Conservation (phyloP, 2,797 vertebrate species). For the Apogon talboti region DNA sequence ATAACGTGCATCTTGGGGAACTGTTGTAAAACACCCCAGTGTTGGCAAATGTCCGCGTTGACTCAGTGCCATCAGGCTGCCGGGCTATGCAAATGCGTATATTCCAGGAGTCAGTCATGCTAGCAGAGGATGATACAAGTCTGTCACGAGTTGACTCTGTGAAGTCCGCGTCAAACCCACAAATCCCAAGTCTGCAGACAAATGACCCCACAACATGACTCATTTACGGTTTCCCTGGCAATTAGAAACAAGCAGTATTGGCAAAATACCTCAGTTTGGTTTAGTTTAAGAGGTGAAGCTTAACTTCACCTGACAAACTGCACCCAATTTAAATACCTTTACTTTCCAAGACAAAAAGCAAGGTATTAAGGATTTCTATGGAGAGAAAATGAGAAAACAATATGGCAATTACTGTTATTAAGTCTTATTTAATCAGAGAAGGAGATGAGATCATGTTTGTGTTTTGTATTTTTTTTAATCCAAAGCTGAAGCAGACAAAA, state of each 20-base stretch:
- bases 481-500: slow-evolving; percentile 84
- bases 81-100: slow-evolving; percentile 63
- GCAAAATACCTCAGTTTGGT: too few species aligned
- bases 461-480: slow-evolving; percentile 81
- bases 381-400: too few species aligned
- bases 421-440: slow-evolving; percentile 9
- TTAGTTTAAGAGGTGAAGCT: too few species aligned
- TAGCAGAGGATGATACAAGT: slow-evolving; percentile 13
- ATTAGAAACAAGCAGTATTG: too few species aligned
- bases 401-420: neutral
- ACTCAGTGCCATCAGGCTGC: slow-evolving; percentile 48
- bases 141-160: slow-evolving; percentile 55
- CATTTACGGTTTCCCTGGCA: slow-evolving; percentile 16
- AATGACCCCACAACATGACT: slow-evolving; percentile 24
- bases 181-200: slow-evolving; percentile 32
- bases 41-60: slow-evolving; percentile 68
- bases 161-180: slow-evolving; percentile 25
- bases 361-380: too few species aligned
- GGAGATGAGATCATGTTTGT: slow-evolving; percentile 7
- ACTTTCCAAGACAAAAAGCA: too few species aligned
- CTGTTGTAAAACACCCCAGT: slow-evolving; percentile 50
- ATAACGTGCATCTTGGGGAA: slow-evolving; percentile 47
- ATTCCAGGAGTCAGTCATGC: slow-evolving; percentile 66
- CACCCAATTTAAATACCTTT: too few species aligned
- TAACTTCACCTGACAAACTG: too few species aligned